phyloP scores from a whole-genome alignment of 2,113 vertebrate genomes.

The Malurus melanocephalus region DNA sequence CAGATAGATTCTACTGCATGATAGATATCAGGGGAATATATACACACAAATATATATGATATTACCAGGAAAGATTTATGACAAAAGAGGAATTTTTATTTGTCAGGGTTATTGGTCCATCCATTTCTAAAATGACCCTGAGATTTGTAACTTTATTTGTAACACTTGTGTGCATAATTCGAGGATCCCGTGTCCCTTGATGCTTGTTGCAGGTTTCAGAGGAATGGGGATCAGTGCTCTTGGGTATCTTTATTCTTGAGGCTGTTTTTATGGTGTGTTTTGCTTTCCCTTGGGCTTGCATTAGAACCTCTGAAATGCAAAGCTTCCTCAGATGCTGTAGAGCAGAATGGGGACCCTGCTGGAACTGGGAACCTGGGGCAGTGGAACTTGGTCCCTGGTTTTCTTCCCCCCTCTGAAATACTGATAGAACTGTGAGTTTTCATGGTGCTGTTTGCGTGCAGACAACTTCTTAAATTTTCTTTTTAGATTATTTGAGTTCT shows the following conservation, averaged over 20 bases:
- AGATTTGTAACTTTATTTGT: neutral
- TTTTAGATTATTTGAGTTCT: neutral
- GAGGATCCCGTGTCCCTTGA: neutral
- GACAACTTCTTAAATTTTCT: neutral
- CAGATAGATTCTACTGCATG: neutral
- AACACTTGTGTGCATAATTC: neutral
- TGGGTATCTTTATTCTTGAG: neutral
- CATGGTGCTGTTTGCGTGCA: neutral
- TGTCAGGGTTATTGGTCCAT: neutral
- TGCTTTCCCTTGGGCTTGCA: neutral
- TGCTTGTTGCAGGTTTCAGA: neutral
- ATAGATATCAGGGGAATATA: neutral
- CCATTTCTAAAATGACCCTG: neutral
- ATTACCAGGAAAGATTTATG: neutral
- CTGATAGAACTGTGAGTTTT: neutral
- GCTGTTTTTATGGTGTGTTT: neutral
- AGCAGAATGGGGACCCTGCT: neutral
- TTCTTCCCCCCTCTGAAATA: neutral
- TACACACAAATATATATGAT: neutral
- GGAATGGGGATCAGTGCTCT: neutral
- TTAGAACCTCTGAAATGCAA: neutral
- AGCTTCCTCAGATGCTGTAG: fast-evolving
- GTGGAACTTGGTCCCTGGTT: neutral
- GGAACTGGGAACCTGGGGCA: neutral
- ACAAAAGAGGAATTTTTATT: neutral